phyloP scores from a whole-genome alignment of 2,113 vertebrate species.

The Suncus etruscus region DNA sequence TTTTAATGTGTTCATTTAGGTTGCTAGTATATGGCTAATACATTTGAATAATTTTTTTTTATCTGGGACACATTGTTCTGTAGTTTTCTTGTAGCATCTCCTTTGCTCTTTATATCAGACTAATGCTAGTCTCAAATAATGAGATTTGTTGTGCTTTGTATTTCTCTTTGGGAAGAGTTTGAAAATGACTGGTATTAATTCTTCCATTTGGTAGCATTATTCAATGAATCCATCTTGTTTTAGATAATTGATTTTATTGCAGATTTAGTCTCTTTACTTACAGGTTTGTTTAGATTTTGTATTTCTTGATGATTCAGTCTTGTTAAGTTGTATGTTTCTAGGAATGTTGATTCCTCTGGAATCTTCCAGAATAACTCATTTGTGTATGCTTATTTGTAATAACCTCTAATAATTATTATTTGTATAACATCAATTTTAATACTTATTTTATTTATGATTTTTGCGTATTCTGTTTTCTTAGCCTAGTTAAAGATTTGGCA shows the following conservation, averaged over 20 bases:
- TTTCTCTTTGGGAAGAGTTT: background rate
- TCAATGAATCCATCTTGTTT: background rate
- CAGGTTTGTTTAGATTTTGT: background rate
- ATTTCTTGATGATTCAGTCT: background rate
- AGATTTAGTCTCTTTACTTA: slow-evolving; percentile 14
- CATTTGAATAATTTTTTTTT: background rate
- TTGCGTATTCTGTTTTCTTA: slow-evolving; percentile 24
- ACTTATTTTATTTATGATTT: background rate
- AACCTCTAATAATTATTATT: slow-evolving; percentile 31
- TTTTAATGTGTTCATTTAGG: background rate
- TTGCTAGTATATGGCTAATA: background rate
- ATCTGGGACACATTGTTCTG: background rate
- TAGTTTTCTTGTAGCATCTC: slow-evolving; percentile 10
- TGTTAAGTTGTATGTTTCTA: background rate
- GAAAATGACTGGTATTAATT: background rate
- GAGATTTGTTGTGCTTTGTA: background rate
- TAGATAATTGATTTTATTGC: slow-evolving; percentile 14
- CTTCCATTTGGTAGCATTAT: background rate
- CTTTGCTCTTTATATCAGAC: slow-evolving; percentile 26
- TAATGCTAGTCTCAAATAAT: background rate
- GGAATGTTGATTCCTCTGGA: background rate
- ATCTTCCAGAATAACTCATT: background rate
- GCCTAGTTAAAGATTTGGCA: background rate
- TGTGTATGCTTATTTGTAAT: background rate
- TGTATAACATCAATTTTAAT: slow-evolving; percentile 17